These are phyloP conservation scores for Hemicrepidius hirtus DNA, from an alignment of 2,888 invertebrate species.

Conservation along the genomic window DNA sequence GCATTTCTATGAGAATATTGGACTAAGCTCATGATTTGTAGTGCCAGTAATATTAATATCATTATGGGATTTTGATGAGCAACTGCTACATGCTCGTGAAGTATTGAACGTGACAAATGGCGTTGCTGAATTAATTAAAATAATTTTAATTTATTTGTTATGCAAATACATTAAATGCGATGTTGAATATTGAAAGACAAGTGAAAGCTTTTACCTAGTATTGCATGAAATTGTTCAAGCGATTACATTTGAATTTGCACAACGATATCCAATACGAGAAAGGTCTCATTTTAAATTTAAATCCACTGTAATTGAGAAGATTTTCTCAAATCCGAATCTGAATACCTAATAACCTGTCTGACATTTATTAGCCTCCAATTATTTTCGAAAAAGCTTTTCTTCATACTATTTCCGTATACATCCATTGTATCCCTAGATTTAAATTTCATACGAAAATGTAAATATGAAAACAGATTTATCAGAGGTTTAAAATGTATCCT, in stretches of 20 bases:
- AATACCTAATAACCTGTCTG: slow-evolving; percentile 34
- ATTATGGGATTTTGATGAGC: slow-evolving; percentile 4
- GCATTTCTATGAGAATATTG: slow-evolving; percentile 6
- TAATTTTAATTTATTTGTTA: neutral
- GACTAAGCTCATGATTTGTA: slow-evolving; percentile 12
- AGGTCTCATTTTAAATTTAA: slow-evolving; percentile 46
- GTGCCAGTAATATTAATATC: neutral
- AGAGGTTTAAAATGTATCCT: neutral
- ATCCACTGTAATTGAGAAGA: slow-evolving; percentile 45
- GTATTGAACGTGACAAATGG: neutral
- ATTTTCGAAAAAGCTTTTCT: slow-evolving; percentile 26
- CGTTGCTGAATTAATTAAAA: neutral
- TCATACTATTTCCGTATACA: slow-evolving; percentile 1
- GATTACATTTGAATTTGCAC: slow-evolving; percentile 33
- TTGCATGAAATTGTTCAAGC: slow-evolving; percentile 30
- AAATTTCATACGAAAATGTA: slow-evolving; percentile 7
- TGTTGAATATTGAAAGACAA: neutral
- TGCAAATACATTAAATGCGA: neutral
- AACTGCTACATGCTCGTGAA: neutral
- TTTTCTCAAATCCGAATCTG: slow-evolving; percentile 37
- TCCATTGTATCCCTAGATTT: neutral
- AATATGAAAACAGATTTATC: neutral
- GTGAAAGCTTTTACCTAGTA: slow-evolving; percentile 34
- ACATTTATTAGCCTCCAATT: slow-evolving; percentile 39
- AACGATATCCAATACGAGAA: slow-evolving; percentile 37